Percentiles rank a stretch among this genome's conserved stretches.
phyloP scores from a whole-genome alignment of 1,140 invertebrate species.

The Probaryconus sp. region DNA sequence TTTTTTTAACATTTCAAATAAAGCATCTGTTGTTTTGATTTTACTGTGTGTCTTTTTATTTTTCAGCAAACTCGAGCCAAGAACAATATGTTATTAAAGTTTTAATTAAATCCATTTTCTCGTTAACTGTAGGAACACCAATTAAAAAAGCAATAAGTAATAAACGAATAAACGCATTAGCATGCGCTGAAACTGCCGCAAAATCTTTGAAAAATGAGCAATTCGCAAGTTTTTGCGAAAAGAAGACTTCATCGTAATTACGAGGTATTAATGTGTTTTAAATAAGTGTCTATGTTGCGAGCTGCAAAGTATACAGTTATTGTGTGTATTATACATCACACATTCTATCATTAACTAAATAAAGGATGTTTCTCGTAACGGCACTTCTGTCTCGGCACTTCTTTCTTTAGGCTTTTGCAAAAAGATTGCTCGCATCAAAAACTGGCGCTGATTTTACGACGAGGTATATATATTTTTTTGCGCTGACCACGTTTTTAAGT shows the following conservation, averaged over 20 bases:
- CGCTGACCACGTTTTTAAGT: no score
- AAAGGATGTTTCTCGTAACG: slow-evolving; percentile 40
- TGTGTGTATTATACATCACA: slow-evolving; percentile 29
- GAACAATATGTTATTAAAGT: no score
- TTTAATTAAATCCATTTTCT: no score
- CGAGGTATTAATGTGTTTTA: slow-evolving; percentile 18
- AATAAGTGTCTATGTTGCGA: slow-evolving; percentile 17
- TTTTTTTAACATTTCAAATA: background rate
- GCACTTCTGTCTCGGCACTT: slow-evolving; percentile 2
- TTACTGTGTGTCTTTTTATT: no score
- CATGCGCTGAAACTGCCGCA: slow-evolving; percentile 4
- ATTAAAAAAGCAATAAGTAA: slow-evolving; percentile 16
- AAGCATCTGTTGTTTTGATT: no score
- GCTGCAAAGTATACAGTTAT: slow-evolving; percentile 35
- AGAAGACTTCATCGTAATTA: slow-evolving; percentile 16
- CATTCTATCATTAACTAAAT: slow-evolving; percentile 51
- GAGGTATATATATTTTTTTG: background rate
- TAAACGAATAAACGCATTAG: slow-evolving; percentile 40
- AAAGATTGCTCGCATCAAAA: slow-evolving; percentile 14
- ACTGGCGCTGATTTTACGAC: slow-evolving; percentile 18
- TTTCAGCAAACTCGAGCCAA: no score
- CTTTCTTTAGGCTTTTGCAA: slow-evolving; percentile 44
- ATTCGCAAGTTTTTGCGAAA: slow-evolving; percentile 28
- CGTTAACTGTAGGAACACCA: slow-evolving; percentile 1
- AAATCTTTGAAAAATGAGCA: slow-evolving; percentile 1